Conservation (phyloP, 2,113 vertebrate genomes). For the Calonectris borealis region DNA sequence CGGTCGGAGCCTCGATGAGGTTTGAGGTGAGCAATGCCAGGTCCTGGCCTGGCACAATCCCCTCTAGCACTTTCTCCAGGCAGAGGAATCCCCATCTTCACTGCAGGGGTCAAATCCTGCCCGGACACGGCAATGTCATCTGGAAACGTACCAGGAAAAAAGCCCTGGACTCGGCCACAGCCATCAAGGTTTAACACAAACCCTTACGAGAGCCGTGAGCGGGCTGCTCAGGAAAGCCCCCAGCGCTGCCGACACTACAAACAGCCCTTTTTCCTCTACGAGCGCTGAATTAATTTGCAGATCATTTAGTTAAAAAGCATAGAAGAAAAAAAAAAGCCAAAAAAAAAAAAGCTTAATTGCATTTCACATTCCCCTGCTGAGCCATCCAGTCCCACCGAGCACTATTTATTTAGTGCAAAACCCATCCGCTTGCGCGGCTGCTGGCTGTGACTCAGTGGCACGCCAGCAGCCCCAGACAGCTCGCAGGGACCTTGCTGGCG, state of each 20-base stretch:
- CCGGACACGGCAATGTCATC: rapidly evolving
- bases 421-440: background rate
- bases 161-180: too few species aligned
- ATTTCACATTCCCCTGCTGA: background rate
- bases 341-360: background rate
- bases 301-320: background rate
- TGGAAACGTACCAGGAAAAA: background rate
- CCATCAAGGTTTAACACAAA: background rate
- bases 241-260: background rate
- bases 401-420: background rate
- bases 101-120: background rate
- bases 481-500: background rate
- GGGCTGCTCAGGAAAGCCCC: background rate
- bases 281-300: background rate
- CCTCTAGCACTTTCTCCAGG: background rate
- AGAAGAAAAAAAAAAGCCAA: background rate
- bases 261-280: background rate
- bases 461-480: background rate
- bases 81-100: background rate
- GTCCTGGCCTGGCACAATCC: background rate
- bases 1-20: background rate
- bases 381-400: background rate
- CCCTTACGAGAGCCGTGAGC: rapidly evolving
- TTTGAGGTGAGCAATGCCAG: background rate
- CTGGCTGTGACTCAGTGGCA: background rate